Evolutionary conservation across 2,888 invertebrate species (phyloP), one percentile per base, ranked within the genome.

Genomic region (Arenicola marina): DNA sequence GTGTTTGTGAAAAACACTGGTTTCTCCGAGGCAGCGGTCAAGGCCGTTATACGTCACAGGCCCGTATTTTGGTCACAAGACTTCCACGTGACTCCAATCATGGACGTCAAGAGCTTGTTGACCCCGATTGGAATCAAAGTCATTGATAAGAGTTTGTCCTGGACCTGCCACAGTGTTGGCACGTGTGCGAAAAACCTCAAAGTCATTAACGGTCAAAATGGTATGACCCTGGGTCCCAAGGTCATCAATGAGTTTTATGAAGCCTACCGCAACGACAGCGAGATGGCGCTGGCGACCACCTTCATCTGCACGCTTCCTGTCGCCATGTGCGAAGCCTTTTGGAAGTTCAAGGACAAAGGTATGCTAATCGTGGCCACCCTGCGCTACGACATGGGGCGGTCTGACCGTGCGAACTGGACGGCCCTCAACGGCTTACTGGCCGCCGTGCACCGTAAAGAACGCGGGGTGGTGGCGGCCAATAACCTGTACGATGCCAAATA

Each of bases 401-500:
- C 59, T n/a, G 63, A 66, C 32, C 59, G 66, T 4, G 61, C 59
- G 11, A 62, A 62, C 32, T 70, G 70, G 70, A 29, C 29, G 11
- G 34, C 51, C 18, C 56, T 68, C 4, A 70, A 70, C 38, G 28
- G 33, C n/a, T 46, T 70, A 4, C 58, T 70, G 2, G 18, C 54
- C 21, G 44, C 51, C 24, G 61, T 69, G 15, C 44, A 63, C 21
- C 29, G 34, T 11, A 26, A 62, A 26, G 45, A 59, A 21, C 31
- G 45, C 29, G 68, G 62, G 44, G 43, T 72, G 26, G 45, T 72
- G 18, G 72, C 68, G 24, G 72, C 71, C n/a, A 72, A 72, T 51
- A 72, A 72, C 54, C 57, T 72, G 7, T 72, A 72, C 45, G 72
- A 72, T 51, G 66, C 68, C 4, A 67, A 70, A 48, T 72, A 72